Conservation (phyloP, 1,140 invertebrate genomes). For the Sarcophaga peregrina region DNA sequence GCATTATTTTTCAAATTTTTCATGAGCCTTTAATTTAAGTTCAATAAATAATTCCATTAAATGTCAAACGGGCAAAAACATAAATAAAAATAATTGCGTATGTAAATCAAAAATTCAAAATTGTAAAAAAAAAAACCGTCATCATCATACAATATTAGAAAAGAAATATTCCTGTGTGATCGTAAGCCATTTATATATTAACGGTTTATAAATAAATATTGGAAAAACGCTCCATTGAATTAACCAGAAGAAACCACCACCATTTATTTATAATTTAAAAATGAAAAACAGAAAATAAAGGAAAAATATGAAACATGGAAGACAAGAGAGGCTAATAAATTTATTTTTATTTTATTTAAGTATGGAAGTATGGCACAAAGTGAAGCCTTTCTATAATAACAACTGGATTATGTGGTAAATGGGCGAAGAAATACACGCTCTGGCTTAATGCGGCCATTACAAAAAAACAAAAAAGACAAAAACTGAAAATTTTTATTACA, state of each 20-base stretch:
- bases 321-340: not conserved
- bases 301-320: not conserved
- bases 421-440: conserved; percentile 9
- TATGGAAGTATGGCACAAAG: not conserved
- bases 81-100: conserved; percentile 39
- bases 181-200: not conserved
- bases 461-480: not conserved
- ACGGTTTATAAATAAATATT: conserved; percentile 16
- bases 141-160: no score
- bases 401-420: conserved; percentile 11
- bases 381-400: conserved; percentile 2
- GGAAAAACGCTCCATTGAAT: not conserved
- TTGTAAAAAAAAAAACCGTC: no score
- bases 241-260: not conserved
- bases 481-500: no score
- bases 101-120: conserved; percentile 40
- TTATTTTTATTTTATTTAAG: not conserved
- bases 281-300: not conserved
- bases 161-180: no score
- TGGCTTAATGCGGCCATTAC: not conserved
- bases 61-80: no score
- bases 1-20: no score
- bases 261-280: not conserved
- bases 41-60: no score
- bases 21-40: no score